Conservation (phyloP, 2,113 vertebrate genomes). For the Pseudorhombus dupliciocellatus region DNA sequence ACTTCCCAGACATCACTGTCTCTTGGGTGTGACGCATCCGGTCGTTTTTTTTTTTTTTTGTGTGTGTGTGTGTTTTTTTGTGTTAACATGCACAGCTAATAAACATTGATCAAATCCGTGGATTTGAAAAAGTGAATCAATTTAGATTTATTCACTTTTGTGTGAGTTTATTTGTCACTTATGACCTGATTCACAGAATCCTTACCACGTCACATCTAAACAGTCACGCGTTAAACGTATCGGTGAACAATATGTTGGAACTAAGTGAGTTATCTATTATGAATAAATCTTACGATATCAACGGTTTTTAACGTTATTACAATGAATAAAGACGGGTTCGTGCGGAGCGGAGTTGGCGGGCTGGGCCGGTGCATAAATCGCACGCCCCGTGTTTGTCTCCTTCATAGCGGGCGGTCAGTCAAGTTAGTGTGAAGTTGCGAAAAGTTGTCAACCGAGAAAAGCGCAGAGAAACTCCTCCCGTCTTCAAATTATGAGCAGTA, state of each 20-base stretch:
- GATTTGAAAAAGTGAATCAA: no score
- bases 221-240: background rate
- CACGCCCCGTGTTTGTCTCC: constrained; percentile 47
- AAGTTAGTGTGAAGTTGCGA: constrained; percentile 84
- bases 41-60: no score
- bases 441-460: constrained; percentile 81
- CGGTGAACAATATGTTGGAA: background rate
- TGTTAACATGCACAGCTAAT: no score
- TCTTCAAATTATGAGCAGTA: constrained; percentile 85
- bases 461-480: constrained; percentile 83
- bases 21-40: no score
- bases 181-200: no score
- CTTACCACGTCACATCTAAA: no score
- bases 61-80: no score
- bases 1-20: no score
- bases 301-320: background rate
- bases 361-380: background rate
- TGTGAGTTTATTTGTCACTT: background rate
- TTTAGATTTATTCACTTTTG: background rate
- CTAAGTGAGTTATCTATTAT: background rate
- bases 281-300: background rate
- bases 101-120: no score
- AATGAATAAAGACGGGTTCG: background rate
- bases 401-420: constrained; percentile 64
- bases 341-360: accelerated